Evolutionary conservation across 2,888 invertebrate genomes (phyloP).

Genomic region (Andrena camellia): DNA sequence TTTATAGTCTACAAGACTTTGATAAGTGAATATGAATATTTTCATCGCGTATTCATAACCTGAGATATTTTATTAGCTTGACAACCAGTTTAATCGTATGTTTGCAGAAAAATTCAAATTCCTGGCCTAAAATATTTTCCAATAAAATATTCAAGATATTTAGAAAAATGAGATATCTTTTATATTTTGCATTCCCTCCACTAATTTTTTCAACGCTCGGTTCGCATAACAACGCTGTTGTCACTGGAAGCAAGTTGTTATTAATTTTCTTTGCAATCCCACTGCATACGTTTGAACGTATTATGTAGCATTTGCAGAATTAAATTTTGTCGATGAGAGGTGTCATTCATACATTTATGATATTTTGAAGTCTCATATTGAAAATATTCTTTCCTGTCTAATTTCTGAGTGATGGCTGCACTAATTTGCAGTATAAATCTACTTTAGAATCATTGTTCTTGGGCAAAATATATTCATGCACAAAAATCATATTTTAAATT

Average conservation of each 20-base stretch:
- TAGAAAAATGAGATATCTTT: neutral
- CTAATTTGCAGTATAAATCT: neutral
- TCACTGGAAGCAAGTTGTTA: conserved; percentile 9
- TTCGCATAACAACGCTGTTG: neutral
- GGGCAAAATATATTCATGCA: too few species aligned
- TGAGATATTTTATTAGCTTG: too few species aligned
- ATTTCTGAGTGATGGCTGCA: neutral
- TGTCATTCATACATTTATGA: neutral
- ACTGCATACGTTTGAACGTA: conserved; percentile 24
- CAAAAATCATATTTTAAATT: too few species aligned
- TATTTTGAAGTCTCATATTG: neutral
- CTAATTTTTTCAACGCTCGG: neutral
- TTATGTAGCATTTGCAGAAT: conserved; percentile 4
- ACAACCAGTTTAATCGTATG: too few species aligned
- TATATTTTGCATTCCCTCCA: neutral
- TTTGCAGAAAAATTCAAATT: too few species aligned
- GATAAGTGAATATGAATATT: too few species aligned
- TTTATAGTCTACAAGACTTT: too few species aligned
- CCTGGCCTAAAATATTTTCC: neutral
- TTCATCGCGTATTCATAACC: too few species aligned
- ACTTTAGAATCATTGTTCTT: neutral
- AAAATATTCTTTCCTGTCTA: neutral
- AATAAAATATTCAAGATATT: neutral
- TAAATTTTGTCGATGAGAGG: neutral
- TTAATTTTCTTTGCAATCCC: conserved; percentile 24